Base-by-base conservation (phyloP, 2,888 invertebrate genomes). In the Lacanobia wlatinum region DNA sequence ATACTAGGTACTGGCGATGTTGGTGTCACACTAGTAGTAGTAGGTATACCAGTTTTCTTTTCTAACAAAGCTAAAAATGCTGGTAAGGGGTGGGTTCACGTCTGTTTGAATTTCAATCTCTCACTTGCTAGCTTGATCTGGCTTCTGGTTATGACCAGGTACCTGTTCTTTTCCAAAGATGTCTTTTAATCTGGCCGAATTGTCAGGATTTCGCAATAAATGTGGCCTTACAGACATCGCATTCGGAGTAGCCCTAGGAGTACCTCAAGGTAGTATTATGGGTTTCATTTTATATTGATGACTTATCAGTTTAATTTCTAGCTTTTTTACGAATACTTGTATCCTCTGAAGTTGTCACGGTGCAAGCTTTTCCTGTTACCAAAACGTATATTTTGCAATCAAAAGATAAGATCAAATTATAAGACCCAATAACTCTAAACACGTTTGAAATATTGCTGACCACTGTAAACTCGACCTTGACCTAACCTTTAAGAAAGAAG, bases 1-100 rank as follows among this genome's bases (percentile, higher is more conserved):
- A 61, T 63, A 50, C 43, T 73, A 23, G 38, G 34, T 64, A 80
- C n/a, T 34, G 21, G 10, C 28, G 16, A 46, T 38, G 14, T 70
- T 61, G 38, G 43, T 46, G 59, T 73, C 12, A 28, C 18, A n/a
- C n/a, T n/a, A n/a, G n/a, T n/a, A 23, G 16, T 28, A 59, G 43
- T 43, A 43, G 43, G 9, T 12, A 10, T 40, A 16, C 14, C 5
- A 14, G 14, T 43, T 43, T 43, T 43, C 14, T 14, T 43, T 14
- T 43, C 6, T 14, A 43, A 43, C 3, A 5, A 43, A 14, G 43
- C 43, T 43, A 43, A 40, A 43, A 43, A 14, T 3, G 14, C 43
- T 43, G 14, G 0, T 43, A 43, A 43, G 14, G 14, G 14, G 43
- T 43, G 14, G 43, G 43, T 14, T 43, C 14, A 43, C 5, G 5